These are phyloP conservation scores for Phrixothrix hirtus DNA, from an alignment of 2,888 invertebrate species.

Conservation along the genomic window DNA sequence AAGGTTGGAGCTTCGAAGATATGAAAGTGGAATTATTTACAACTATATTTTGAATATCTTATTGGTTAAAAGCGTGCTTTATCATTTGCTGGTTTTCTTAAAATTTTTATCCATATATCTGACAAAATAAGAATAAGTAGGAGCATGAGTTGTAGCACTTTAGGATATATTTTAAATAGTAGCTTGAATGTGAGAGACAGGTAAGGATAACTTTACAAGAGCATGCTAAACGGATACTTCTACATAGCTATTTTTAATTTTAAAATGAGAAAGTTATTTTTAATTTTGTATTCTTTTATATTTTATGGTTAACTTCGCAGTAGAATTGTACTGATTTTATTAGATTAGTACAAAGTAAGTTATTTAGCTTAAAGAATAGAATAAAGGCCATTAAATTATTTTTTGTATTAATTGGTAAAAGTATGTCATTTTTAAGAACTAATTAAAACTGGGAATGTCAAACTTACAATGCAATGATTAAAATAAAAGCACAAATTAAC, in stretches of 20 bases:
- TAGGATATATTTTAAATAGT: too few species aligned
- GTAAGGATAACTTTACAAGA: constrained; percentile 16
- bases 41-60: constrained; percentile 11
- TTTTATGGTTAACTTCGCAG: constrained; percentile 18
- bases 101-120: constrained; percentile 21
- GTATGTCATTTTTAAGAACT: too few species aligned
- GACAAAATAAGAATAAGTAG: constrained; percentile 23
- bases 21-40: constrained; percentile 16
- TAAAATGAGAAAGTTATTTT: constrained; percentile 25
- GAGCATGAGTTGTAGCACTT: constrained; percentile 16
- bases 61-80: constrained; percentile 11
- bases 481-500: too few species aligned
- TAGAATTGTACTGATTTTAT: constrained; percentile 7
- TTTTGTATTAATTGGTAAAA: neutral
- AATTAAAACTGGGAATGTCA: too few species aligned
- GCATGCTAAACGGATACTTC: constrained; percentile 23
- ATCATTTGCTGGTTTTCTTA: constrained; percentile 16
- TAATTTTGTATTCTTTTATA: constrained; percentile 25
- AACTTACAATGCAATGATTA: too few species aligned
- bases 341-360: too few species aligned
- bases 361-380: too few species aligned
- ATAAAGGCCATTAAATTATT: neutral
- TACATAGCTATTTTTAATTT: constrained; percentile 26
- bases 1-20: constrained; percentile 4
- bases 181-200: constrained; percentile 21